Percentiles rank a stretch among this genome's conserved stretches.
phyloP scores from a whole-genome alignment of 2,888 invertebrate species.

The Xanthia togata region DNA sequence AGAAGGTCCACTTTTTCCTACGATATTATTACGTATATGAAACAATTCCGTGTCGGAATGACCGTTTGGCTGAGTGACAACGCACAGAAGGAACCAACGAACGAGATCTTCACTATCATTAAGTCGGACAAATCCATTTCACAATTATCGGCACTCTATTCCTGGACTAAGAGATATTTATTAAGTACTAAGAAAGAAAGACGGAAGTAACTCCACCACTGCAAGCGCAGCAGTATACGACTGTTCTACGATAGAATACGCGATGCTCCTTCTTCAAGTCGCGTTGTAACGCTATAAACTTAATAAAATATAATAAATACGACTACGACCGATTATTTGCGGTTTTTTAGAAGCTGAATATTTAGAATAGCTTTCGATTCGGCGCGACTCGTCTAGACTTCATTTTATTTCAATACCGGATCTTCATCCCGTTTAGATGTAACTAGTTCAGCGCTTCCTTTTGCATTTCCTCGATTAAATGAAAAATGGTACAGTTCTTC shows the following conservation, averaged over 20 bases:
- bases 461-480: not conserved
- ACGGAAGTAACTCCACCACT: too few relatives aligned
- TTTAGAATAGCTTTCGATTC: not conserved
- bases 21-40: not conserved
- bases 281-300: not conserved
- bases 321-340: not conserved
- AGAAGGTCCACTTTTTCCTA: slow-evolving; percentile 5
- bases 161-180: not conserved
- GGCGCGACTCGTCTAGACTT: not conserved
- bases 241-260: not conserved
- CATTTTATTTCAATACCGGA: slow-evolving; percentile 18
- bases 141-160: not conserved
- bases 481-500: slow-evolving; percentile 1
- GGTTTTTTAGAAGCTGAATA: not conserved
- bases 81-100: not conserved
- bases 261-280: not conserved
- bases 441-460: slow-evolving; percentile 9
- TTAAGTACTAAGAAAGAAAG: not conserved
- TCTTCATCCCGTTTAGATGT: not conserved
- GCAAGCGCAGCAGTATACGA: not conserved
- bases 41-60: not conserved
- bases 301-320: not conserved
- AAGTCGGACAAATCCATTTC: not conserved
- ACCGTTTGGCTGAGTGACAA: too few relatives aligned
- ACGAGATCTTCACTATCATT: not conserved